Conservation (phyloP, 2,797 vertebrate genomes). For the Oryzias sinensis region DNA sequence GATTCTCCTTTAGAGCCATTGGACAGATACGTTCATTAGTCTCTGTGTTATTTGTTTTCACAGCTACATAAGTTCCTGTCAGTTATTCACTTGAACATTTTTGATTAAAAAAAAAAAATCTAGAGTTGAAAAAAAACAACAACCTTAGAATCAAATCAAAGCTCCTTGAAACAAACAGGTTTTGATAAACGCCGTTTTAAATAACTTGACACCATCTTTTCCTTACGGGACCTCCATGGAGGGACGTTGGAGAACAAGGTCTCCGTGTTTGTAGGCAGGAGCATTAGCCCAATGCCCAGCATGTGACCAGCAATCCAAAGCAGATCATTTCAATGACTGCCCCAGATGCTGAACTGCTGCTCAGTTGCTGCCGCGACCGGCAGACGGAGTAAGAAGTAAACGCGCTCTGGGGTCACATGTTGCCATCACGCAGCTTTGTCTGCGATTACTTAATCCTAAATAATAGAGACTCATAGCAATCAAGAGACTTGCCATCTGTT, state of each 20-base stretch:
- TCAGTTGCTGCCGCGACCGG: constrained; percentile 49
- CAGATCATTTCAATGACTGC: constrained; percentile 30
- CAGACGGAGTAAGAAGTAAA: constrained; percentile 52
- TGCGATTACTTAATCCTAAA: constrained; percentile 32
- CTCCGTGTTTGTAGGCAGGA: constrained; percentile 21
- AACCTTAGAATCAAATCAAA: constrained; percentile 41
- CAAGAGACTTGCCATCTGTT: too few species aligned
- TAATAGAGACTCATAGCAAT: constrained; percentile 29
- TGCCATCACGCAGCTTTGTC: constrained; percentile 17
- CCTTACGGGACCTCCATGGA: constrained; percentile 16
- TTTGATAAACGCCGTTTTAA: constrained; percentile 31
- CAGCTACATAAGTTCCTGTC: constrained; percentile 12
- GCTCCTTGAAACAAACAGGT: constrained; percentile 51
- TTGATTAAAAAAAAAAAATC: constrained; percentile 16
- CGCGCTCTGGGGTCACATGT: constrained; percentile 48
- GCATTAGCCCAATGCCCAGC: constrained; percentile 29
- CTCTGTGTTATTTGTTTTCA: neutral
- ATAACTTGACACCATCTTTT: constrained; percentile 27
- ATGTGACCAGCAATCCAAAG: constrained; percentile 39
- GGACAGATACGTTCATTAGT: too few species aligned
- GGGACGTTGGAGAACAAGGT: constrained; percentile 13
- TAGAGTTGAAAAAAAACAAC: constrained; percentile 27
- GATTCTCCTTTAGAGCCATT: too few species aligned
- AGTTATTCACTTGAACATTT: constrained; percentile 31
- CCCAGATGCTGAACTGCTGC: constrained; percentile 48